Evolutionary conservation across 1,140 invertebrate species (phyloP), one percentile per base, ranked within the genome.

Genomic region (Drosophila equinoxialis): DNA sequence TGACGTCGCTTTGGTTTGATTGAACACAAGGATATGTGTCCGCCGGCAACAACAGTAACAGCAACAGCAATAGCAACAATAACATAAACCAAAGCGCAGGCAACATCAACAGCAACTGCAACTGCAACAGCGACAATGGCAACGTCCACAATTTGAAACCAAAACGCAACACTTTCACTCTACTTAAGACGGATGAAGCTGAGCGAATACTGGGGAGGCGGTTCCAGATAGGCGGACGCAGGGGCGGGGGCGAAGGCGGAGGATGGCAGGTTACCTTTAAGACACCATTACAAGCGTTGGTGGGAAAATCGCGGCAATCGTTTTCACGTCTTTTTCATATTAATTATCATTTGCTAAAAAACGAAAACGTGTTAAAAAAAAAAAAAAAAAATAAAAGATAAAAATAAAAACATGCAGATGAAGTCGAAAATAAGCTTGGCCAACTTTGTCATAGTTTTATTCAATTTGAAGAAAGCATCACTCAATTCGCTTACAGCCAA

Each of bases 1-100:
- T 90, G 87, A 81, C 79, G 85, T 79, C 87, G 79, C 82, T 83
- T 86, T 81, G 82, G 77, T 90, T 90, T 90, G 87, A 90, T 87
- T 90, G 87, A 90, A 84, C 87, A 84, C 87, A 89, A 90, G 89
- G 87, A 90, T 90, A 90, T 90, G 75, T 90, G 87, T 91, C 89
- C 83, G 83, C 69, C 60, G 85, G 82, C 76, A 67, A 68, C 68
- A 60, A 64, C 63, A 54, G 48, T 20, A 64, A 33, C 70, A 54
- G 7, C 60, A 39, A 63, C 63, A 70, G 62, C 57, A 67, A 41
- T 60, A 85, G 30, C 58, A 79, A 77, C 68, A 77, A 77, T 65
- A 80, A 81, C 75, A 81, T 78, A 81, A 68, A 74, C 71, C 59
- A 80, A 74, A 80, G 84, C 71, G 66, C 68, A 79, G 66, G 35